Evolutionary conservation across 1,140 invertebrate genomes (phyloP), one percentile per base, ranked within the genome.

Genomic region (Drosophila orena): DNA sequence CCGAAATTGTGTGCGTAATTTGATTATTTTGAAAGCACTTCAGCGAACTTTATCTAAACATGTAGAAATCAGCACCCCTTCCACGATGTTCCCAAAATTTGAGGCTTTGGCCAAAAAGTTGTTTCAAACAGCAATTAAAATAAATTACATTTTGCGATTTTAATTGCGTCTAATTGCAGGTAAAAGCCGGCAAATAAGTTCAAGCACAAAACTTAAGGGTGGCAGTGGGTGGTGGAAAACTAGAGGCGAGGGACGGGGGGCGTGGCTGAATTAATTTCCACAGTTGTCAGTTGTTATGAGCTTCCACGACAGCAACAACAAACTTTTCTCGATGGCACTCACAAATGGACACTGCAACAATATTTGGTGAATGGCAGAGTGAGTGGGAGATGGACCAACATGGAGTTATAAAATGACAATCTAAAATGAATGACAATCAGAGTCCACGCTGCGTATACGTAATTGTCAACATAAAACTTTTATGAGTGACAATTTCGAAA

Each of bases 11-110:
- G 81, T 86, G 79, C 81, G 71, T 86, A 81, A 86, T 88, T 88
- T 86, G 79, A 88, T 86, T 86, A 86, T 86, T 86, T 79, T 81
- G 83, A 86, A 86, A 88, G 81, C 81, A 88, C 83, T 86, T 81
- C 60, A 78, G 53, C 53, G 35, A 86, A 86, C 57, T 86, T 86
- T 83, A 86, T 81, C 83, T 86, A 86, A 86, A 88, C 83, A 86
- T 81, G 79, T 71, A 85, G 77, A 62, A 62, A 55, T 74, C 71
- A 52, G 53, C 46, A 76, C 47, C 14, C 57, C 37, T 47, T 60
- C 43, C 15, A 55, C 38, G 24, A 11, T 22, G 11, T 22, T 22
- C 38, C 50, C 17, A 17, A 68, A 57, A 60, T 72, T 74, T 73
- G 68, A 66, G 68, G 77, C 69, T 78, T 71, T 58, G 52, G 54